Base-by-base conservation (phyloP, 2,113 vertebrate genomes). In the Abramis brama region DNA sequence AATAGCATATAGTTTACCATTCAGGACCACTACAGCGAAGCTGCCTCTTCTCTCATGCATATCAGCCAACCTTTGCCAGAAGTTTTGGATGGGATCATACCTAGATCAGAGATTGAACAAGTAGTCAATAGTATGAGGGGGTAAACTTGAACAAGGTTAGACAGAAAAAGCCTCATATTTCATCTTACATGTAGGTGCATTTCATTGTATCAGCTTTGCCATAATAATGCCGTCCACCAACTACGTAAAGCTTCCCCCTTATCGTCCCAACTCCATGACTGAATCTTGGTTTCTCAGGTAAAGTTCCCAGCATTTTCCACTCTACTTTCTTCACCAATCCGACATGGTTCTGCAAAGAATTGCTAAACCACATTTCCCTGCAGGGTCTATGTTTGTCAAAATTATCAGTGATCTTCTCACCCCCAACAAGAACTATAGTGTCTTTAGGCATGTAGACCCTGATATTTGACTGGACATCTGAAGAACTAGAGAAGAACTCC, bases 171-270 rank as follows among this genome's bases (percentile, higher is more conserved):
- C 13, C 3, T 47, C 15, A 77, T 33, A 50, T 33, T 30, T 55
- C 3, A 12, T 59, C 82, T 93, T 90, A 98, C 97, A 96, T 97
- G 91, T 95, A 95, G 86, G 95, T 95, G 0, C 94, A 96, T 81
- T 93, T 91, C 91, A 98, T 90, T 2, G 90, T 95, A 91, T 96
- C 96, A 10, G 19, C 17, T 33, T 79, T 87, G 9, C 96, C 94
- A 0, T 97, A 97, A 92, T 96, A 98, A 87, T 93, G 94, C 79
- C 97, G 96, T 43, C 97, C 97, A 23, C 97, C 97, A 77, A 96
- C 93, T 80, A 98, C 19, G 0, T 97, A 98, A 74, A 98, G 94
- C 52, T 86, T 83, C 75, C 93, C 95, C 36, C 90, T 91, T 74
- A 96, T 91, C 6, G 96, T 94, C 0, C 89, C 92, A 11, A 96